A percentile compares a stretch with the other conserved stretches of the same genome.
These are phyloP conservation scores for Donacobius atricapilla DNA, from an alignment of 2,113 vertebrate genomes.

Conservation along the genomic window DNA sequence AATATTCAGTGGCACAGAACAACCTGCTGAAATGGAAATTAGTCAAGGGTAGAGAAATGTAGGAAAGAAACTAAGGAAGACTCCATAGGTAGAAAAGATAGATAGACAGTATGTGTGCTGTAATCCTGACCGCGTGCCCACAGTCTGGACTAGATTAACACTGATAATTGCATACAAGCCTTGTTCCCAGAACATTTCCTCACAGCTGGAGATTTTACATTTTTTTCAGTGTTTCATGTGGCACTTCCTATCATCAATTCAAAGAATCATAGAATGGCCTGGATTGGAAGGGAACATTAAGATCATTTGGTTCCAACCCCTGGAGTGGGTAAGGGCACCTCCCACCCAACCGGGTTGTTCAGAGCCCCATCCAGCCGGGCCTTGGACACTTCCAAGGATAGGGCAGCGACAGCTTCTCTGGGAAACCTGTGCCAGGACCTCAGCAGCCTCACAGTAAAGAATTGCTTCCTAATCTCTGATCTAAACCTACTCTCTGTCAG, in stretches of 20 bases:
- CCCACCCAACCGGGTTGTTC: accelerated
- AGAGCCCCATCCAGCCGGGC: accelerated
- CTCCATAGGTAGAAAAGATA: not conserved
- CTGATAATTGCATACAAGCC: not conserved
- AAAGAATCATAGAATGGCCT: not conserved
- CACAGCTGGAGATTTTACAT: not conserved
- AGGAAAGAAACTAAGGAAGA: not conserved
- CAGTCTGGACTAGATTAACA: not conserved
- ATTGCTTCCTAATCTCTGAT: not conserved
- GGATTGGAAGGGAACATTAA: not conserved
- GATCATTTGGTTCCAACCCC: not conserved
- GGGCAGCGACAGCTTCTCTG: not conserved
- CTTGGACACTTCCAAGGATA: not conserved
- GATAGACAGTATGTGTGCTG: not conserved
- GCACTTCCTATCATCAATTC: not conserved
- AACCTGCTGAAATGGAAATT: not conserved
- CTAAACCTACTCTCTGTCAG: not conserved
- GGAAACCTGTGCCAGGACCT: accelerated
- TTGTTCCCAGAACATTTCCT: not conserved
- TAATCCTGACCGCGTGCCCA: not conserved
- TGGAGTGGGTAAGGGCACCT: not conserved
- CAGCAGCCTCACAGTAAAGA: not conserved
- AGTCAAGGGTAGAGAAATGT: not conserved
- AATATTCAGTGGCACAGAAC: not conserved
- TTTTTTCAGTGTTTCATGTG: not conserved